Percentiles rank a stretch among this genome's conserved stretches.
Conservation (phyloP, 2,888 invertebrate species). For the Tetragnatha montana region DNA sequence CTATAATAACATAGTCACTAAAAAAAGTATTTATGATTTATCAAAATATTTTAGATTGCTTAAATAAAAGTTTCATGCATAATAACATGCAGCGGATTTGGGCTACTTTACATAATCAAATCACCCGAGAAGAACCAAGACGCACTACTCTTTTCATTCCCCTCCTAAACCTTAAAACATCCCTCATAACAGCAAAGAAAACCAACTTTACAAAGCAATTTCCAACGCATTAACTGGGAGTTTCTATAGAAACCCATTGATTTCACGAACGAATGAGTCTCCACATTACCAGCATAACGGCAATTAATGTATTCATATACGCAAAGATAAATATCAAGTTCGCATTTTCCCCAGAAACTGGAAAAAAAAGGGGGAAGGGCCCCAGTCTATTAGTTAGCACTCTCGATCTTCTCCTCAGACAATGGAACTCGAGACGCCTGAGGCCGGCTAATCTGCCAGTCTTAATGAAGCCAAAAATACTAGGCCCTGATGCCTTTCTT, state of each 20-base stretch:
- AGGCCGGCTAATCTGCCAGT: neutral
- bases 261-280: neutral
- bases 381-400: neutral
- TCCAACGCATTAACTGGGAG: neutral
- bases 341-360: neutral
- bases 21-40: no score
- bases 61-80: no score
- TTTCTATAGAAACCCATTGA: neutral
- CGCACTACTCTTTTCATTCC: no score
- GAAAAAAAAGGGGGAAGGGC: neutral
- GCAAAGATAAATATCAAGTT: neutral
- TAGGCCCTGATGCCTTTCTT: neutral
- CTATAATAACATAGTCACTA: no score
- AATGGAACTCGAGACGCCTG: neutral
- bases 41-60: no score
- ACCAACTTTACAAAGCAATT: neutral
- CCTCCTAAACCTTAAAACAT: no score
- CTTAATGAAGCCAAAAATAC: conserved; percentile 29
- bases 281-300: neutral
- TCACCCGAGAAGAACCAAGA: no score
- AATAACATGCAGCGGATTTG: no score
- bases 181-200: no score
- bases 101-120: no score
- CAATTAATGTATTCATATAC: neutral
- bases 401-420: neutral